Conservation (phyloP, 2,797 vertebrate genomes). For the Enteromius trimaculatus region DNA sequence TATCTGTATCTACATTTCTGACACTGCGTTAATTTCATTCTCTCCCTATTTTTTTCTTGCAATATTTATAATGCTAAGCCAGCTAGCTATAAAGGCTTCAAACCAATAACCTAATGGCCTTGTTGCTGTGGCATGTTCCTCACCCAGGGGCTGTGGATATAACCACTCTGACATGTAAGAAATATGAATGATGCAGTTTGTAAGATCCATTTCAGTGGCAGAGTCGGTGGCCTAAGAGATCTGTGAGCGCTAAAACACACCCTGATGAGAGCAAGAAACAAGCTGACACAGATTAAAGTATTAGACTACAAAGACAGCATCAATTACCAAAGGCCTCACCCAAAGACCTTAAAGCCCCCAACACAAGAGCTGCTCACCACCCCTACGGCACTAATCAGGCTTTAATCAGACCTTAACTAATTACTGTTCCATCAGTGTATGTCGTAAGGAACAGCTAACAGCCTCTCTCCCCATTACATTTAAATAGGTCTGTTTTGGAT, state of each 20-base stretch:
- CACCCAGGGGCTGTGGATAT: constrained; percentile 32
- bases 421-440: constrained; percentile 33
- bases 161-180: constrained; percentile 34
- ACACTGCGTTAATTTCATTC: constrained; percentile 25
- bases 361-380: constrained; percentile 39
- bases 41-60: constrained; percentile 1
- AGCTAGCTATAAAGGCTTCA: constrained; percentile 9
- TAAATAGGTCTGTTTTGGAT: constrained; percentile 26
- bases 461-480: constrained; percentile 30
- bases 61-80: constrained; percentile 35
- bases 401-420: constrained; percentile 44
- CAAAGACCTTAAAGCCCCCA: constrained; percentile 45
- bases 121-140: constrained; percentile 20
- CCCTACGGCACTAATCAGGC: constrained; percentile 38
- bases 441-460: neutral
- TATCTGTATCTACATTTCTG: constrained; percentile 24
- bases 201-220: constrained; percentile 11
- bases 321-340: constrained; percentile 53
- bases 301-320: constrained; percentile 54
- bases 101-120: constrained; percentile 30
- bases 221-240: constrained; percentile 16
- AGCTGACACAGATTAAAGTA: constrained; percentile 52
- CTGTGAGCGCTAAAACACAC: constrained; percentile 31
- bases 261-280: constrained; percentile 40
- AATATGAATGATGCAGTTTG: constrained; percentile 45